phyloP scores from a whole-genome alignment of 2,888 invertebrate genomes.

The Pachydiplax longipennis region DNA sequence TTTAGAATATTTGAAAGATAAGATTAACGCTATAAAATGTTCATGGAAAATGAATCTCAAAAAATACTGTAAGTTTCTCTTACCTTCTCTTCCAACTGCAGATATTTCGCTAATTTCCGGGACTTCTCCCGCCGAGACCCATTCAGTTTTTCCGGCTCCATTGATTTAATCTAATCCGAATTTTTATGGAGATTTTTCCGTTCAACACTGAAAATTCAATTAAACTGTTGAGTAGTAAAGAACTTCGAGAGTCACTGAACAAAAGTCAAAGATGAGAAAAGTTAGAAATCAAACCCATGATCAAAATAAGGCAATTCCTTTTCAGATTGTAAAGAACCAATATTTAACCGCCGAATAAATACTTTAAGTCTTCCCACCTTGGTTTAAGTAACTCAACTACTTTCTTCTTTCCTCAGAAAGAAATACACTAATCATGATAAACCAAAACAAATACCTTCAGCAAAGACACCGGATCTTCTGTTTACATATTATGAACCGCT shows the following conservation, averaged over 20 bases:
- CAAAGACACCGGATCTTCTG: neutral
- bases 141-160: neutral
- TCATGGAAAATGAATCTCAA: no score
- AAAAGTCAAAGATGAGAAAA: neutral
- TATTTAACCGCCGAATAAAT: neutral
- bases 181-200: neutral
- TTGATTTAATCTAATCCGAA: neutral
- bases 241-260: neutral
- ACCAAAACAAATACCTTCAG: neutral
- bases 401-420: neutral
- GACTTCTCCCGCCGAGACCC: neutral
- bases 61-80: no score
- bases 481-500: neutral
- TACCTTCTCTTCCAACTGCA: neutral
- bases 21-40: no score
- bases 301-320: neutral
- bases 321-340: neutral
- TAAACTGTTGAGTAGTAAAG: no score
- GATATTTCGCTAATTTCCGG: neutral
- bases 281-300: neutral
- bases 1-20: no score
- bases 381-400: no score
- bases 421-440: neutral
- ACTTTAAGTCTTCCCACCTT: no score
- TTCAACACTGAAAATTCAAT: neutral